These are phyloP conservation scores for Thomomys bottae DNA, from an alignment of 2,113 vertebrate genomes.

Conservation along the genomic window DNA sequence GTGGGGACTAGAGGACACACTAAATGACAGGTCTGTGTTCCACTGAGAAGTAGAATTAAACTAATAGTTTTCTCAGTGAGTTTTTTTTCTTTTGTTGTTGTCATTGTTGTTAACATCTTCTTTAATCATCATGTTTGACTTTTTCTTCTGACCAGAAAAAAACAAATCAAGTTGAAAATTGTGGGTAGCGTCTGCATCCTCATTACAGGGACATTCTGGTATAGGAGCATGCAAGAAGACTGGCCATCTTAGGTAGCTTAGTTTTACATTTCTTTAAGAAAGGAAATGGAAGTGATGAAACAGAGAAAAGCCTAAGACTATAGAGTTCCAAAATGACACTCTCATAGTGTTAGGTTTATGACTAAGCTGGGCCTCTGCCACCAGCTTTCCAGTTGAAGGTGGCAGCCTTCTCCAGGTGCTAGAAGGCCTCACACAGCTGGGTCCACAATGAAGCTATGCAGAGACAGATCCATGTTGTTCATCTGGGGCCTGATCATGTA, in stretches of 20 bases:
- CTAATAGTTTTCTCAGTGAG: neutral
- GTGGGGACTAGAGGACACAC: fast-evolving
- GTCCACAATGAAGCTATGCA: no score
- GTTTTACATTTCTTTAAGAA: neutral
- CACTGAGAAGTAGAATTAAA: neutral
- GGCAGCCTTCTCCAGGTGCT: no score
- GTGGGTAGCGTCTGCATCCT: neutral
- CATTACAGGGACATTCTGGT: neutral
- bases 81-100: no score
- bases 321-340: neutral
- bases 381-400: neutral
- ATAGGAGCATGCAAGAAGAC: neutral
- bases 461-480: neutral
- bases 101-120: neutral
- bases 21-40: no score
- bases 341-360: neutral
- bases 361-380: fast-evolving
- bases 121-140: neutral
- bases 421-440: neutral
- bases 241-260: neutral
- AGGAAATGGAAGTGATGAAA: neutral
- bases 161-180: neutral
- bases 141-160: neutral
- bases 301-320: neutral
- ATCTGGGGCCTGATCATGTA: neutral